Evolutionary conservation across 2,113 vertebrate species (phyloP), one percentile per base, ranked within the genome.

Genomic region (Verasper variegatus): DNA sequence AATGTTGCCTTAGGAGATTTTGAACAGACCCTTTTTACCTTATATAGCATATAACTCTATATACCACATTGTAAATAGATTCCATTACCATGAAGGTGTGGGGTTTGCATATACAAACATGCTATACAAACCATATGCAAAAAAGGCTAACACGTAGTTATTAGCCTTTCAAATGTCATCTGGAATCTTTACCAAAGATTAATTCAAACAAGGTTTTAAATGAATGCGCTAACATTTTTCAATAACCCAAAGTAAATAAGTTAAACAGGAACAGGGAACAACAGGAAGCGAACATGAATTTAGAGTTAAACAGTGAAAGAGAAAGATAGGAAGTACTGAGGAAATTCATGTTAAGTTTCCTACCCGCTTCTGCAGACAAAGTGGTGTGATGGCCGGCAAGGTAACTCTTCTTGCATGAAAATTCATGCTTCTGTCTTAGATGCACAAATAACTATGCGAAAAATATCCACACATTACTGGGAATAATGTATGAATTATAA

Each of bases 311-410:
- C 12, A 17, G 11, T 21, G 17, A 40, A 40, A 69, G 47, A 2
- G 9, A 26, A 60, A 78, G 27, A 2, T 40, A 26, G 1, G 8
- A 76, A 14, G n/a, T 40, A 56, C 23, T 88, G 65, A 87, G 49
- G 20, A 83, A 77, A 80, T 61, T 35, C 17, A 47, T 59, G 17
- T n/a, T 23, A 47, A 55, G 64, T 37, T 80, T 92, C 96, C 85
- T 97, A 98, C 96, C 96, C 95, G 92, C 91, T 97, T 97, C 82
- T 96, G 96, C 68, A 97, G 94, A 91, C 94, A 94, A 83, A 97
- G 82, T 76, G 97, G 96, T 55, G 95, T 96, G 87, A 97, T 95
- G 82, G 95, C 94, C 78, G 97, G 96, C 91, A 98, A 84, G 3
- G 96, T 97, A 80, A 95, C 96, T 95, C 97, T 96, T 93, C 97